These are phyloP conservation scores for Labroides dimidiatus DNA, from an alignment of 2,797 vertebrate species.

Conservation along the genomic window DNA sequence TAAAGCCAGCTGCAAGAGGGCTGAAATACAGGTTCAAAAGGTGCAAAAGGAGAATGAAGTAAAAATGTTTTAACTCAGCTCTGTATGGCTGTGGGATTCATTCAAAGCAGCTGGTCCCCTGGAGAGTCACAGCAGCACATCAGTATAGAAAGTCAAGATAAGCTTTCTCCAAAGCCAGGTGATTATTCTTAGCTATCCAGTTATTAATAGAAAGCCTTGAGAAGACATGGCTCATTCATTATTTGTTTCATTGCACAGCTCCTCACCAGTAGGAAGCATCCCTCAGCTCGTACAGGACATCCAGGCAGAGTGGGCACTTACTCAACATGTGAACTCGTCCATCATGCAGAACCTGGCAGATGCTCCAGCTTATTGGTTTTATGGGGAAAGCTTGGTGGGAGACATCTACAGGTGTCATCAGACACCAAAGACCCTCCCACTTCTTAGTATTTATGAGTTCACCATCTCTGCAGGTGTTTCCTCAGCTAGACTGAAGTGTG, in stretches of 20 bases:
- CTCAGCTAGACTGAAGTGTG: background rate
- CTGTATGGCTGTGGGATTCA: slow-evolving; percentile 45
- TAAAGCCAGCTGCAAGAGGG: slow-evolving; percentile 13
- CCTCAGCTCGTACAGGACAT: slow-evolving; percentile 24
- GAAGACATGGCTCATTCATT: slow-evolving; percentile 56
- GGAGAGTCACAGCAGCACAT: slow-evolving; percentile 37
- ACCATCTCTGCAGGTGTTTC: slow-evolving; percentile 26
- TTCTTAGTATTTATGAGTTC: slow-evolving; percentile 61
- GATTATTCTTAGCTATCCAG: slow-evolving; percentile 57
- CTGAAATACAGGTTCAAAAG: slow-evolving; percentile 38
- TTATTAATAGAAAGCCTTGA: slow-evolving; percentile 49
- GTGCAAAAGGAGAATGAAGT: slow-evolving; percentile 26
- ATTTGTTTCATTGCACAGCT: slow-evolving; percentile 50
- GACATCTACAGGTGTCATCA: slow-evolving; percentile 46
- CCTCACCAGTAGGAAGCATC: slow-evolving; percentile 31
- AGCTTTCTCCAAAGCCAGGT: slow-evolving; percentile 43
- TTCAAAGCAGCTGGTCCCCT: slow-evolving; percentile 33
- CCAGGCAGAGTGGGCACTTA: slow-evolving; percentile 24
- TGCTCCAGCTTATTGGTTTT: slow-evolving; percentile 67
- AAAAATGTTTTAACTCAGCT: slow-evolving; percentile 56
- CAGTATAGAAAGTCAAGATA: slow-evolving; percentile 41
- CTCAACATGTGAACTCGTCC: slow-evolving; percentile 37
- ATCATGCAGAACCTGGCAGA: slow-evolving; percentile 57
- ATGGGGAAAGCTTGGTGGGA: slow-evolving; percentile 37
- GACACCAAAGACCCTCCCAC: slow-evolving; percentile 51